Percentiles rank a stretch among this genome's conserved stretches.
phyloP scores from a whole-genome alignment of 2,888 invertebrate genomes.

The Gastracanthus pulcherrimus region DNA sequence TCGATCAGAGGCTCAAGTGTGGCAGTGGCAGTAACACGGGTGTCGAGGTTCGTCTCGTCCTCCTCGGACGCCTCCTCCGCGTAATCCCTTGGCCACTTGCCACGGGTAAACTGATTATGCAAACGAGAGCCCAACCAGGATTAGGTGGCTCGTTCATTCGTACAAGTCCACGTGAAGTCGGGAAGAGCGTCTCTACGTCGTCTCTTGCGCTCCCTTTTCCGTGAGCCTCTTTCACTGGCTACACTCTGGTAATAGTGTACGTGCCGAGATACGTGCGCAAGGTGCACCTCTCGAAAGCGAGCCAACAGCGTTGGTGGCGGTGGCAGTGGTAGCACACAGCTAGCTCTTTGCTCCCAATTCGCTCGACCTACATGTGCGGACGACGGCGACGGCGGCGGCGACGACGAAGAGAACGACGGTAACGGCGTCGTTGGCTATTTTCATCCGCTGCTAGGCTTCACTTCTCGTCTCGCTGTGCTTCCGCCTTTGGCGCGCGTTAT shows the following conservation, averaged over 20 bases:
- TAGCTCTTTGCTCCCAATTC: conserved; percentile 16
- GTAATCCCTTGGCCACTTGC: conserved; percentile 22
- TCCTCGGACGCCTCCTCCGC: neutral
- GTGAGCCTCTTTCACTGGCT: neutral
- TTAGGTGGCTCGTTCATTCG: conserved; percentile 62
- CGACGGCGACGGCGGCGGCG: too few relatives aligned
- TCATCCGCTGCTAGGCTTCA: neutral
- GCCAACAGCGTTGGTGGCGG: neutral
- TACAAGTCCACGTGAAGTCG: neutral
- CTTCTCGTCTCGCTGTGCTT: neutral
- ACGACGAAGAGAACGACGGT: too few relatives aligned
- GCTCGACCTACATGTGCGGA: conserved; percentile 49
- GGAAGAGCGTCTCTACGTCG: neutral
- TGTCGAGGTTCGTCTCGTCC: too few relatives aligned
- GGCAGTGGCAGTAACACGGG: too few relatives aligned
- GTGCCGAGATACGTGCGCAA: neutral
- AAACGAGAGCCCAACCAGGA: conserved; percentile 62
- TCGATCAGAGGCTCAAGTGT: too few relatives aligned
- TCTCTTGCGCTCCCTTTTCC: neutral
- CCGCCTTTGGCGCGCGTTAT: too few relatives aligned
- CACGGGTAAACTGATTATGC: conserved; percentile 63
- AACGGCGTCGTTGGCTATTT: too few relatives aligned
- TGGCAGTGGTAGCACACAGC: too few relatives aligned
- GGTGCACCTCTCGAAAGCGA: neutral
- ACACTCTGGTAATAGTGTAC: neutral